phyloP scores from a whole-genome alignment of 2,797 vertebrate genomes.

The Galaxias olidus region DNA sequence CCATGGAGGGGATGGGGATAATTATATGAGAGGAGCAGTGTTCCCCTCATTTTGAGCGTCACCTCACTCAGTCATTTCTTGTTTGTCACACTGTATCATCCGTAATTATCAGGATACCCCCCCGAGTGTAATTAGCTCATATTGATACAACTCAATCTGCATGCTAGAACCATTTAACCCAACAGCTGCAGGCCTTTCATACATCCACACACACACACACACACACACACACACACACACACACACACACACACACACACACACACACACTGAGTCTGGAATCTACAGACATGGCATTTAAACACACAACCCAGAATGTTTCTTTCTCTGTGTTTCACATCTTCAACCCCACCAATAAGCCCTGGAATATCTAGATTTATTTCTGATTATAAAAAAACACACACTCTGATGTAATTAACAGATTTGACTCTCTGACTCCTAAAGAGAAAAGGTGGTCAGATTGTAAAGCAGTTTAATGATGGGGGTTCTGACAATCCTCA shows the following conservation, averaged over 20 bases:
- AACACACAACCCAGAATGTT: slow-evolving; percentile 4
- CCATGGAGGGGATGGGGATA: too few relatives aligned
- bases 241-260: neutral
- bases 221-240: neutral
- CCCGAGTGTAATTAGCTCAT: neutral
- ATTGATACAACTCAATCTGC: neutral
- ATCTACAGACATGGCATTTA: too few relatives aligned
- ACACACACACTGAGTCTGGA: slow-evolving; percentile 17
- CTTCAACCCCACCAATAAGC: slow-evolving; percentile 23
- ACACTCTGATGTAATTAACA: slow-evolving; percentile 13
- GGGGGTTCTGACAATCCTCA: slow-evolving; percentile 14
- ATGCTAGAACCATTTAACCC: slow-evolving; percentile 22
- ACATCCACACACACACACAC: slow-evolving; percentile 6
- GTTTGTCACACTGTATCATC: too few relatives aligned
- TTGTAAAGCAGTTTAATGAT: neutral
- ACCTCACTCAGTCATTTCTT: slow-evolving; percentile 3
- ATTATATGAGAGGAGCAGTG: too few relatives aligned
- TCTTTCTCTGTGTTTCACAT: neutral
- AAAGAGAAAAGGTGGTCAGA: neutral
- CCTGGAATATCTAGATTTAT: slow-evolving; percentile 32
- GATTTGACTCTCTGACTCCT: slow-evolving; percentile 8
- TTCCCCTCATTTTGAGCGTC: neutral
- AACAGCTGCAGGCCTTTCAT: slow-evolving; percentile 9
- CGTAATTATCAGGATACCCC: neutral
- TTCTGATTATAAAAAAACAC: slow-evolving; percentile 20